phyloP scores from a whole-genome alignment of 2,888 invertebrate genomes.

The Aethes cnicana region DNA sequence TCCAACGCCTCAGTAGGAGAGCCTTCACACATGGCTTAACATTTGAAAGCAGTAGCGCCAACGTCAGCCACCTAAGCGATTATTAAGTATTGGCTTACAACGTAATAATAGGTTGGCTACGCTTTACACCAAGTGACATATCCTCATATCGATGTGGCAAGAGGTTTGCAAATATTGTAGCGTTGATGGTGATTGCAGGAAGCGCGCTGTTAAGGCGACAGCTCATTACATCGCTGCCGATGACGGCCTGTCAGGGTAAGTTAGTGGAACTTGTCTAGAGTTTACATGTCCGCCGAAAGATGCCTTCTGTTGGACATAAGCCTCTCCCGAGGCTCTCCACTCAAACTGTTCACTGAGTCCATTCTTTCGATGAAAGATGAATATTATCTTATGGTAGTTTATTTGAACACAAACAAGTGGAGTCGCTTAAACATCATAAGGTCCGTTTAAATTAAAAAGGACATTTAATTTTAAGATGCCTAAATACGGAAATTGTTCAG shows the following conservation, averaged over 20 bases:
- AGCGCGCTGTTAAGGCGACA: neutral
- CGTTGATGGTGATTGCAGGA: conserved; percentile 1
- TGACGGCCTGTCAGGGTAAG: neutral
- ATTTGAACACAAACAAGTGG: no score
- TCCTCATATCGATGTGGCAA: neutral
- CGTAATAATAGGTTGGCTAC: neutral
- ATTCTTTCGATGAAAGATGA: no score
- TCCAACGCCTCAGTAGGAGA: no score
- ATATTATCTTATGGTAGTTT: no score
- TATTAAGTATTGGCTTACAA: neutral
- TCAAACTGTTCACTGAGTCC: no score
- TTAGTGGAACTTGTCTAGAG: neutral
- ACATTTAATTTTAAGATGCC: no score
- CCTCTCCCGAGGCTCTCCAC: no score
- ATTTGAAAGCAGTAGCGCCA: neutral
- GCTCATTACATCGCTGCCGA: neutral
- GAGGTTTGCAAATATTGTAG: neutral
- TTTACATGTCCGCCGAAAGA: no score
- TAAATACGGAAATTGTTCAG: no score
- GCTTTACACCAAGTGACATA: neutral
- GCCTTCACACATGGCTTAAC: neutral
- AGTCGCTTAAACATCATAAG: no score
- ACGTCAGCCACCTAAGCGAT: neutral
- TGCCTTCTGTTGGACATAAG: no score
- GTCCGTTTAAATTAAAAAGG: no score